Base-by-base conservation (phyloP, 2,113 vertebrate species). In the Poecilia latipinna region DNA sequence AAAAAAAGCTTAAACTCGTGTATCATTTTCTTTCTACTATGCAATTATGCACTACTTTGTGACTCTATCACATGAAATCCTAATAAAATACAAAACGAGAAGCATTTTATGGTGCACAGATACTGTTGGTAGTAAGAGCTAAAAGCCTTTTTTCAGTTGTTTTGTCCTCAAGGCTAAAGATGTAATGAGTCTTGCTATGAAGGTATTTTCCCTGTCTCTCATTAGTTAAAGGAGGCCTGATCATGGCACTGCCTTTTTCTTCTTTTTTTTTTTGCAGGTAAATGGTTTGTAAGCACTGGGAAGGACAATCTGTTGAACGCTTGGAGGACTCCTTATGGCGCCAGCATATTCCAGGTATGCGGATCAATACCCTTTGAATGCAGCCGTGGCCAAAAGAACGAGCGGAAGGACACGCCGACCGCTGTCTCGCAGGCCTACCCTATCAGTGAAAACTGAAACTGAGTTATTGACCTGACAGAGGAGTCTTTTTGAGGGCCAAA, bases 271-370 rank as follows among this genome's bases (percentile, higher is more conserved):
- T 78, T 57, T 77, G 65, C 79, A 94, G 97, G 97, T 74, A 99
- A 99, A 93, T 99, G 97, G 97, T 99, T 99, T 4, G 97, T 99
- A 93, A 98, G 97, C 91, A 99, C 97, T 10, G 97, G 97, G 66
- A 99, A 99, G 95, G 98, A 99, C 91, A 99, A 99, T 91, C 96
- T 99, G 89, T 96, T 99, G 86, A 99, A 99, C 85, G 97, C 97
- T 12, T 99, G 98, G 98, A 96, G 98, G 93, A 99, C 98, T 89
- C 98, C 98, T 35, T 99, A 99, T 0, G 98, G 98, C 94, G 97
- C 97, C 92, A 99, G 98, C 92, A 99, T 99, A 94, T 99, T 99
- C 95, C 98, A 99, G 97, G 98, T 99, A 93, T 85, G 65, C 70
- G 72, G 82, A 93, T 93, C 94, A 84, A 92, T 94, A 87, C 62